These are phyloP conservation scores for Magallana nippona DNA, from an alignment of 2,888 invertebrate genomes.

Conservation along the genomic window DNA sequence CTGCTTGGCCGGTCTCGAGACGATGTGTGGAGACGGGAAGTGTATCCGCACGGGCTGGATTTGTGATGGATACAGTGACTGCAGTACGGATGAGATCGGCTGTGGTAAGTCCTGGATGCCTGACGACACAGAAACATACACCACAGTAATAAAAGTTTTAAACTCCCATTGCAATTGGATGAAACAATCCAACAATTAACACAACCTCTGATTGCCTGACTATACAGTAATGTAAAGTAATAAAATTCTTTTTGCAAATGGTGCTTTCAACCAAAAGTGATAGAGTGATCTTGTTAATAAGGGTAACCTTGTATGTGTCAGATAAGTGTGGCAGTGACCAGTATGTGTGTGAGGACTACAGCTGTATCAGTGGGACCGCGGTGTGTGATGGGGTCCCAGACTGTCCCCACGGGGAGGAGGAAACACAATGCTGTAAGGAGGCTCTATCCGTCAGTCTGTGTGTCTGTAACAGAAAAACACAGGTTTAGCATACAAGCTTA, in stretches of 20 bases:
- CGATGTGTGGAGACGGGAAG: conserved; percentile 51
- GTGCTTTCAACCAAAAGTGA: not conserved
- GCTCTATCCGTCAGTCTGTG: no score
- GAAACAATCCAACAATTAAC: no score
- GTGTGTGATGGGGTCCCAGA: conserved; percentile 44
- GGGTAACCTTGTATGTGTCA: not conserved
- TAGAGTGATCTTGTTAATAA: no score
- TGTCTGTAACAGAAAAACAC: no score
- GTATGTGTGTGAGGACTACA: conserved; percentile 42
- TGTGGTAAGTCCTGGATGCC: conserved; percentile 55
- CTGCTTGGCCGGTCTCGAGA: conserved; percentile 41
- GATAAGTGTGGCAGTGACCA: conserved; percentile 54
- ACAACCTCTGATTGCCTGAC: no score
- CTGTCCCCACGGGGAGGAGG: conserved; percentile 57
- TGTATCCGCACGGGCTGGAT: conserved; percentile 61
- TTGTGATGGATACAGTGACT: conserved; percentile 68
- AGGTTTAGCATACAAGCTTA: no score
- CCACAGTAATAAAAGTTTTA: no score
- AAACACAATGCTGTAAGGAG: conserved; percentile 56
- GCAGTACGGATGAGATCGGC: conserved; percentile 66
- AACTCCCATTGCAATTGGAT: no score
- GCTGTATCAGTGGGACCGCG: conserved; percentile 34
- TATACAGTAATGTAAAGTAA: not conserved
- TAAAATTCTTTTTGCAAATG: not conserved
- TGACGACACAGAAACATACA: no score